Base-by-base conservation (phyloP, 2,888 invertebrate species). In the Ennomos quercinarius region DNA sequence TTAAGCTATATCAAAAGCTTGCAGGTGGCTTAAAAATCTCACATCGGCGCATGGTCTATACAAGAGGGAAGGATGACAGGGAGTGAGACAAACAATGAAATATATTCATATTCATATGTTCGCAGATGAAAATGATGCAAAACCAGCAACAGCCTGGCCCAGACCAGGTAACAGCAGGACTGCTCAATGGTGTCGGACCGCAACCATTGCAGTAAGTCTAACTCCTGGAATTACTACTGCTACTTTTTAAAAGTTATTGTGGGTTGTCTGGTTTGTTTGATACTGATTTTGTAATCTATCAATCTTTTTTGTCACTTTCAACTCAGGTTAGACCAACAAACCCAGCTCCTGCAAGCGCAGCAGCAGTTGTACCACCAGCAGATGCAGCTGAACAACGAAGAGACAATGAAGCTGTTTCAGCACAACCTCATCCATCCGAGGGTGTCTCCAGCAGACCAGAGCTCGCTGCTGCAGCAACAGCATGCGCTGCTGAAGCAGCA, bases 371-470 rank as follows among this genome's bases (percentile, higher is more conserved):
- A 93, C 9, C 94, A 94, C 66, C 94, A 94, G 60, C 86, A 94
- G 71, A 89, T 93, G 70, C 93, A 94, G 70, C 89, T 88, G 9
- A 85, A 87, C 67, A 89, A 86, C 63, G 91, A 91, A 57, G 92
- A 93, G 66, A 88, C 93, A 42, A 91, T 95, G 83, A 94, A 94
- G 74, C 89, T 94, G 62, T 85, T 94, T 39, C 94, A 94, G 63
- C 94, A 94, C 67, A 94, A 94, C 68, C 86, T 93, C 43, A 92
- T 94, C 75, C 94, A 93, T 70, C 89, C 91, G 41, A 76, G 93
- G 57, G 87, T 91, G 70, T 89, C 93, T 12, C 93, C 93, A 10
- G 86, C 83, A 1, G 86, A 86, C 55, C 87, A 87, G 66, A 47
- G 11, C 34, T 85, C 85, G 50, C 71, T 70, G 40, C 68, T 87